A percentile compares a stretch with the other conserved stretches of the same genome.
These are phyloP conservation scores for Triplophysa rosa DNA, from an alignment of 2,113 vertebrate species.

Conservation along the genomic window DNA sequence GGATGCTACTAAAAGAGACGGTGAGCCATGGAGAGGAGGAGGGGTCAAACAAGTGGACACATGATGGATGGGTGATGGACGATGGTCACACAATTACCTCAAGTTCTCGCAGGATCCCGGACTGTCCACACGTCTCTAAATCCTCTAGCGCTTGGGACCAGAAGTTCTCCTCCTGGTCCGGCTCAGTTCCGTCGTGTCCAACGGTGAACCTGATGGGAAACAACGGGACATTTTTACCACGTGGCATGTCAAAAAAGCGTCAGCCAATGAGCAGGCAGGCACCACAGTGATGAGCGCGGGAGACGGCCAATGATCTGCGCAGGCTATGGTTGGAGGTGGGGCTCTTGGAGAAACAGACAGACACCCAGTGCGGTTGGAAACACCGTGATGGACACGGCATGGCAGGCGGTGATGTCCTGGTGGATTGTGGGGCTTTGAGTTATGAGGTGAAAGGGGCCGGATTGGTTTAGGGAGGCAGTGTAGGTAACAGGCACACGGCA, in stretches of 20 bases:
- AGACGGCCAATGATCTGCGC: slow-evolving; percentile 51
- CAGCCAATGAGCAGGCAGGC: slow-evolving; percentile 59
- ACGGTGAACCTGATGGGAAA: slow-evolving; percentile 80
- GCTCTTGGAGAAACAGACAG: slow-evolving; percentile 44
- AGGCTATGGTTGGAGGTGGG: slow-evolving; percentile 47
- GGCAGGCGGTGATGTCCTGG: slow-evolving; percentile 43
- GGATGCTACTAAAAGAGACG: slow-evolving; percentile 37
- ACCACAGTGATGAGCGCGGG: slow-evolving; percentile 48
- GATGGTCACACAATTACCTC: slow-evolving; percentile 78
- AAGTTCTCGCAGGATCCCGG: slow-evolving; percentile 95
- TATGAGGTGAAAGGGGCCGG: slow-evolving; percentile 49
- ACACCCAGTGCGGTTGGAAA: slow-evolving; percentile 44
- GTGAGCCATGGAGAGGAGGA: background rate
- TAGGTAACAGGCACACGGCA: slow-evolving; percentile 38
- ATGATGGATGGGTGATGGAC: background rate
- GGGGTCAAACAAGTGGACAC: background rate
- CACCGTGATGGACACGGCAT: slow-evolving; percentile 47
- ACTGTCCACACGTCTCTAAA: slow-evolving; percentile 96
- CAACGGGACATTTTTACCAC: background rate
- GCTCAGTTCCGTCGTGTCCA: slow-evolving; percentile 83
- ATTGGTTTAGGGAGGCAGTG: slow-evolving; percentile 37
- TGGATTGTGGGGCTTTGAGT: slow-evolving; percentile 25
- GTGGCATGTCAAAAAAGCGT: background rate
- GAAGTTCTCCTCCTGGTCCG: slow-evolving; percentile 97
- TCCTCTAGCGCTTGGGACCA: slow-evolving; percentile 99